A percentile compares a stretch with the other conserved stretches of the same genome.
These are phyloP conservation scores for Clavelina lepadiformis DNA, from an alignment of 23 tunicate genomes.

Conservation along the genomic window DNA sequence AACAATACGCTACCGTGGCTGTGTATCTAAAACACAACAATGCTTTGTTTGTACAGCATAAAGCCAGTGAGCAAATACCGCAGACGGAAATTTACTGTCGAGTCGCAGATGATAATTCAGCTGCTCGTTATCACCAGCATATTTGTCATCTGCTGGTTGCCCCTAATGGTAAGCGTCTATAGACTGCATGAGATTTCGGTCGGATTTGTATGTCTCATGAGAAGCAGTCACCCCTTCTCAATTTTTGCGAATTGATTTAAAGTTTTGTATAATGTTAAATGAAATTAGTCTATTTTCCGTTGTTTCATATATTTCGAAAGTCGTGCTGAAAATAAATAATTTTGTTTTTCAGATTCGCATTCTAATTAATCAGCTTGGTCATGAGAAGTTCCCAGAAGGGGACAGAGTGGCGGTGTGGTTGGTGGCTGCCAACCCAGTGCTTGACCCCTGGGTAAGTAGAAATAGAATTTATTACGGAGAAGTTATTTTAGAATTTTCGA, in stretches of 20 bases:
- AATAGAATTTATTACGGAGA: not conserved
- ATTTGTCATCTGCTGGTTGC: slow-evolving; percentile 55
- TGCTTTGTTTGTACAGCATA: not conserved
- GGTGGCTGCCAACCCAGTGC: slow-evolving; percentile 47
- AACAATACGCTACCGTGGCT: too few species aligned
- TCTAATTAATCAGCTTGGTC: slow-evolving; percentile 38
- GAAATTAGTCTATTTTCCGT: too few species aligned
- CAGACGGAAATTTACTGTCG: slow-evolving; percentile 3
- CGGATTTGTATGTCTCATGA: too few species aligned
- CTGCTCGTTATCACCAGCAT: slow-evolving; percentile 46
- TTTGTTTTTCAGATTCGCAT: slow-evolving; percentile 50
- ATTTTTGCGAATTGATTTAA: too few species aligned
- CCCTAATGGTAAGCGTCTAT: slow-evolving; percentile 65
- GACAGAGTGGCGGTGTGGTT: slow-evolving; percentile 65
- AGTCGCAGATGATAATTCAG: slow-evolving; percentile 82
- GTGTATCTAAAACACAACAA: too few species aligned
- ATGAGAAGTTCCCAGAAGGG: not conserved
- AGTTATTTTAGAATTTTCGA: too few species aligned
- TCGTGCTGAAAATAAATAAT: too few species aligned
- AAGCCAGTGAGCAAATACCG: too few species aligned
- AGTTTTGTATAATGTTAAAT: too few species aligned
- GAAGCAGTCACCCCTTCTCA: too few species aligned
- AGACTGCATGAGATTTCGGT: too few species aligned
- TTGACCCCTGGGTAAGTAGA: slow-evolving; percentile 77
- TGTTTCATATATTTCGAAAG: too few species aligned